These are phyloP conservation scores for Eupelmus urozonus DNA, from an alignment of 2,888 invertebrate genomes.

Conservation along the genomic window DNA sequence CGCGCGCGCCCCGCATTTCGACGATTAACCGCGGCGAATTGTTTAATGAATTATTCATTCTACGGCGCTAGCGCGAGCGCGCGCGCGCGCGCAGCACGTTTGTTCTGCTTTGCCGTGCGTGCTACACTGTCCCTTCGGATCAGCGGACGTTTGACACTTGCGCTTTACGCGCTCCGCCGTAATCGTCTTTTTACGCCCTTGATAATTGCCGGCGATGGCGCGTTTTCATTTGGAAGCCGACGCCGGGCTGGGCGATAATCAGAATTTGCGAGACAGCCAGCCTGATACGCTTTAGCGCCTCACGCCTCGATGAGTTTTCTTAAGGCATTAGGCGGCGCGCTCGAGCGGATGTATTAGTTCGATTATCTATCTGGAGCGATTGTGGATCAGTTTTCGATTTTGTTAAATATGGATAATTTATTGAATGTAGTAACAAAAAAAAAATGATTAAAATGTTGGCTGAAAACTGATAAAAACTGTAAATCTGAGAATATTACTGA, in stretches of 20 bases:
- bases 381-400: no score
- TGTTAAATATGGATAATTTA: no score
- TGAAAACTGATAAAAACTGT: no score
- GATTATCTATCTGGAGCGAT: no score
- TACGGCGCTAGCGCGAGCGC: no score
- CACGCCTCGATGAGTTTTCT: neutral
- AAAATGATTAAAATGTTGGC: no score
- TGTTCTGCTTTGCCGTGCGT: neutral
- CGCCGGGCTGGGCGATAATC: neutral
- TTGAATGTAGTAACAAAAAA: no score
- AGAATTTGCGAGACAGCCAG: neutral
- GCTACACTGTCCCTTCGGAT: neutral
- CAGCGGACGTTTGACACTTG: neutral
- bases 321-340: no score
- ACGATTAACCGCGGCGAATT: conserved; percentile 51
- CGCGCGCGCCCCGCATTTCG: conserved; percentile 24
- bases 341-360: no score
- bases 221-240: neutral
- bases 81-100: conserved; percentile 10
- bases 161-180: neutral
- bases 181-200: neutral
- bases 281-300: neutral
- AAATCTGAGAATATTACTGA: no score
- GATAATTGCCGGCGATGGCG: no score
- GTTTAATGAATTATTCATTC: conserved; percentile 54